Percentiles rank a stretch among this genome's conserved stretches.
phyloP scores from a whole-genome alignment of 35 echinoderm and acorn worm species.

The Chiridota heheva region DNA sequence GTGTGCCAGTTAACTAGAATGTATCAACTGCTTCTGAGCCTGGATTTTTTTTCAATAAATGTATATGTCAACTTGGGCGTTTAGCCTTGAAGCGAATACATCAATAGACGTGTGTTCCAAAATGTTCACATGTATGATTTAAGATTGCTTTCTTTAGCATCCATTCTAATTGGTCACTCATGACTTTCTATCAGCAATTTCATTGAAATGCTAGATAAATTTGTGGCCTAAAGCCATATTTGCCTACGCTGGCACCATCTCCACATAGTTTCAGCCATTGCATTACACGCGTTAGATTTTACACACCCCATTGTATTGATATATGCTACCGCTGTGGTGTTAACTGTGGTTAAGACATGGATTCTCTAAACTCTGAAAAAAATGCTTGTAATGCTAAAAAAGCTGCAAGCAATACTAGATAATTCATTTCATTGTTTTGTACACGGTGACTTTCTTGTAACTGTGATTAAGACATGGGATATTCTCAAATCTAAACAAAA shows the following conservation, averaged over 20 bases:
- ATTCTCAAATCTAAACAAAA: conserved; percentile 10
- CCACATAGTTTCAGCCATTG: conserved; percentile 41
- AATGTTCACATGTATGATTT: conserved; percentile 1
- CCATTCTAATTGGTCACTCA: conserved; percentile 62
- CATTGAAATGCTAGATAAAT: conserved; percentile 50
- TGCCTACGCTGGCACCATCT: conserved; percentile 43
- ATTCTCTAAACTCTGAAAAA: neutral
- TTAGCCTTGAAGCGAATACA: conserved; percentile 63
- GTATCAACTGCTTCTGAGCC: conserved; percentile 36
- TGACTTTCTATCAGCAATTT: conserved; percentile 41
- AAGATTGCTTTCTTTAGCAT: conserved; percentile 40
- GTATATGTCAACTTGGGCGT: conserved; percentile 45
- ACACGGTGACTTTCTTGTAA: conserved; percentile 13
- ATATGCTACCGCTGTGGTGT: conserved; percentile 61
- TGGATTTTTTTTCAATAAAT: conserved; percentile 51
- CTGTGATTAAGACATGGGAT: neutral
- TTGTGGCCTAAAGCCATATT: conserved; percentile 57
- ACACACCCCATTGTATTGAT: conserved; percentile 65
- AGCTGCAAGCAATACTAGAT: conserved; percentile 20
- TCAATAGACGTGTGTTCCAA: conserved; percentile 60
- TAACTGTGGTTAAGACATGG: conserved; percentile 24
- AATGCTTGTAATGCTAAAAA: conserved; percentile 46
- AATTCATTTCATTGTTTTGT: conserved; percentile 37
- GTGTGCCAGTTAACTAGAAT: conserved; percentile 30
- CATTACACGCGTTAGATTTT: conserved; percentile 51